Base-by-base conservation (phyloP, 2,113 vertebrate species). In the Fukomys damarensis region DNA sequence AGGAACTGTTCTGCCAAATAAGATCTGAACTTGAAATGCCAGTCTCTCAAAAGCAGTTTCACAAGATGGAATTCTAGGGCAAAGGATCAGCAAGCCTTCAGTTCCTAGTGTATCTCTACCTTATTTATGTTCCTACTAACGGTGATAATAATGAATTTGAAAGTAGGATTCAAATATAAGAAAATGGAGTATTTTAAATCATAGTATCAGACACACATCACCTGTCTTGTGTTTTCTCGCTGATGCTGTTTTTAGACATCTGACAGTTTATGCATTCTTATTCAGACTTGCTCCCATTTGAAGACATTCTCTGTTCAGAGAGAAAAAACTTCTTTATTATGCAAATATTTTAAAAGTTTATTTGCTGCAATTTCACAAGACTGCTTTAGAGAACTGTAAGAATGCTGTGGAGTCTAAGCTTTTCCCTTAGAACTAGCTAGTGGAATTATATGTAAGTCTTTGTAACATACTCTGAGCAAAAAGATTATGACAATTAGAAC, bases 11-110 rank as follows among this genome's bases (percentile, higher is more conserved):
- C 59, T 92, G 95, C 89, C 95, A 96, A 97, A 68, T 85, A 93
- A 96, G 80, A 90, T 90, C 84, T 97, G 92, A 85, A 94, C 87
- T 96, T 90, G 93, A 98, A 97, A 97, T 95, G 94, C 93, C 90
- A 93, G 81, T 93, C 87, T 97, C 84, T 95, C 9, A 0, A 94
- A 96, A 95, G 49, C 52, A 90, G 70, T 95, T 93, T 87, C 77
- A 88, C 86, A 88, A 92, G 81, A 94, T 93, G 65, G 13, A 90
- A 80, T 96, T 96, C 97, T 82, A 95, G 76, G 89, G 86, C 38
- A 28, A 85, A 97, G 79, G 70, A 95, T 83, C 94, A 85, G 89
- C 20, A 87, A 96, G 70, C 0, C 76, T 89, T 79, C 63, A 30
- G n/a, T 94, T 93, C 41, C 63, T 72, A 35, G 56, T 92, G 83